A percentile compares a stretch with the other conserved stretches of the same genome.
These are phyloP conservation scores for Anagyrus pseudococci DNA, from an alignment of 2,888 invertebrate genomes.

Conservation along the genomic window DNA sequence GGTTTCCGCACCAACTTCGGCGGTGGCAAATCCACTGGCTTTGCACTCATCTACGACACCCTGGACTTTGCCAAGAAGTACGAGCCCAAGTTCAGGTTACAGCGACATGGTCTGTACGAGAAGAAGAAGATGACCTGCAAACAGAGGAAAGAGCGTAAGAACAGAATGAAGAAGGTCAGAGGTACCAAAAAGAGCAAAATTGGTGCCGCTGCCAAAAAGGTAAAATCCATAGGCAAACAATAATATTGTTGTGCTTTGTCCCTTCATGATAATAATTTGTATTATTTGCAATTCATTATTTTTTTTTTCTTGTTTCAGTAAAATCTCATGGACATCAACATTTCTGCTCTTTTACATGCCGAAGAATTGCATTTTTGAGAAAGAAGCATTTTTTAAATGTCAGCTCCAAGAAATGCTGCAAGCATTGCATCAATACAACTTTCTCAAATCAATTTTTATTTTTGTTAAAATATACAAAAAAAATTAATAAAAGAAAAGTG, in stretches of 20 bases:
- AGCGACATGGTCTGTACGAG: slow-evolving; percentile 91
- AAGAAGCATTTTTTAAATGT: too few relatives aligned
- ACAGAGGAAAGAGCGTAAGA: slow-evolving; percentile 99
- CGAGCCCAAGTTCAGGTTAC: slow-evolving; percentile 96
- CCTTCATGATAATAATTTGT: too few relatives aligned
- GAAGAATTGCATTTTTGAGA: too few relatives aligned
- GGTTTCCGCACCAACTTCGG: slow-evolving; percentile 98
- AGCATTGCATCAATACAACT: neutral
- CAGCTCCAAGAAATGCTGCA: neutral
- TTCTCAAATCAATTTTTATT: neutral
- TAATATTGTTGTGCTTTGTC: neutral
- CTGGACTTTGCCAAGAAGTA: slow-evolving; percentile 98
- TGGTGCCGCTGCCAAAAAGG: slow-evolving; percentile 90
- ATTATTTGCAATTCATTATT: too few relatives aligned
- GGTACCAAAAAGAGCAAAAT: slow-evolving; percentile 99
- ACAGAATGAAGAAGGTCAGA: slow-evolving; percentile 99
- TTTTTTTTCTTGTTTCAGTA: neutral
- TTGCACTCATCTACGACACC: slow-evolving; percentile 96
- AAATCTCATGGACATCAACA: neutral
- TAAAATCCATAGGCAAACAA: too few relatives aligned
- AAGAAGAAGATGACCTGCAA: slow-evolving; percentile 95
- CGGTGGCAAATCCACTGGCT: slow-evolving; percentile 98
- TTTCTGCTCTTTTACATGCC: too few relatives aligned
- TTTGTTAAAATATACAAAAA: neutral
- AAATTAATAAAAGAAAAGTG: neutral